Evolutionary conservation across 2,113 vertebrate genomes (phyloP).

Genomic region (Eulemur rufifrons): DNA sequence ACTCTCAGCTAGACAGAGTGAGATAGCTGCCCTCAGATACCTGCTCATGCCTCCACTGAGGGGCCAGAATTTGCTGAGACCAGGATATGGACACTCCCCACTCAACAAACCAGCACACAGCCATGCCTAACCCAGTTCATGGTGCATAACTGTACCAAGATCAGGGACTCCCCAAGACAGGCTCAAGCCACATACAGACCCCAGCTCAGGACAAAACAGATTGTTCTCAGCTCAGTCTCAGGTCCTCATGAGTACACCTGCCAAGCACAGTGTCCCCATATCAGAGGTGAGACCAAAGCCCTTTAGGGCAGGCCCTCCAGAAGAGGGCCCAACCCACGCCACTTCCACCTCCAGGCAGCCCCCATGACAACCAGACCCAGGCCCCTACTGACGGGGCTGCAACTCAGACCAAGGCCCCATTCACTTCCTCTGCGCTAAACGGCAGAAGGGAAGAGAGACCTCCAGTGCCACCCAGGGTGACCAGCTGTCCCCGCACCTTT

Average conservation of each 20-base stretch:
- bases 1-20: background rate
- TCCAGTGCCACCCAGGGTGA: background rate
- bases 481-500: background rate
- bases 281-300: background rate
- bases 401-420: background rate
- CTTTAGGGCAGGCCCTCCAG: background rate
- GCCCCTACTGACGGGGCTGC: background rate
- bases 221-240: background rate
- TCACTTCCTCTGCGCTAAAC: background rate
- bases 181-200: background rate
- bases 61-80: background rate
- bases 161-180: background rate
- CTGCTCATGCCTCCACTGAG: background rate
- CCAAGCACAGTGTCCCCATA: background rate
- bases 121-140: background rate
- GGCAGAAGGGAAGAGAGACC: background rate
- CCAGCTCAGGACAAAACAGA: background rate
- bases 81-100: background rate
- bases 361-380: background rate
- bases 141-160: background rate
- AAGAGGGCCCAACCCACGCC: background rate
- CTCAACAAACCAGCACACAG: background rate
- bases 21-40: background rate
- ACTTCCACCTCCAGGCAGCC: background rate
- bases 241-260: background rate